Conservation (phyloP, 2,113 vertebrate genomes). For the Platysternon megacephalum region DNA sequence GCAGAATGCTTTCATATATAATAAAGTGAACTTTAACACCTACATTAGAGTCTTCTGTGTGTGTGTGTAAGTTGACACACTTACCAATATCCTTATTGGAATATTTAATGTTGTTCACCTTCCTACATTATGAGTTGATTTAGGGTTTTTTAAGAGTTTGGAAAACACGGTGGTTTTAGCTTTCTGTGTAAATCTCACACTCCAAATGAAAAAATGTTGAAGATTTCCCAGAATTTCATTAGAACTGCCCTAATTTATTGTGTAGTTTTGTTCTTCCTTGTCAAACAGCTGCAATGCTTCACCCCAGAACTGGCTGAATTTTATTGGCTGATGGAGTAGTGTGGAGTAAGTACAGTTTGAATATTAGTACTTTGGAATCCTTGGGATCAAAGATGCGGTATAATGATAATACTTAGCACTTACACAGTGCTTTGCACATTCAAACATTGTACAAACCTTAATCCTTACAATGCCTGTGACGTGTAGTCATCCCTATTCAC, state of each 20-base stretch:
- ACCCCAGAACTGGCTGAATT: background rate
- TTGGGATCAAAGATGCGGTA: background rate
- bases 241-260: background rate
- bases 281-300: background rate
- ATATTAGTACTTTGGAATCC: background rate
- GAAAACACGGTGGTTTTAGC: background rate
- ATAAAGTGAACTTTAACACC: slow-evolving; percentile 40
- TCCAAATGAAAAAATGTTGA: background rate
- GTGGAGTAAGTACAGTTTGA: background rate
- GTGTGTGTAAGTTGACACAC: background rate
- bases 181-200: background rate
- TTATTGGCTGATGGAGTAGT: background rate
- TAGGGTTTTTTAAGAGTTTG: background rate
- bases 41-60: slow-evolving; percentile 25
- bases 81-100: background rate
- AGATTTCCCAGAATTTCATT: background rate
- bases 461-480: background rate
- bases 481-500: background rate
- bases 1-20: slow-evolving; percentile 16
- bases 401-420: background rate
- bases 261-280: background rate
- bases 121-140: background rate
- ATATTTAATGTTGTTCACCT: background rate
- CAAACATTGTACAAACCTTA: background rate
- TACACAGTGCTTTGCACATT: background rate